Evolutionary conservation across 2,888 invertebrate species (phyloP).

Genomic region (Parnassius apollo): DNA sequence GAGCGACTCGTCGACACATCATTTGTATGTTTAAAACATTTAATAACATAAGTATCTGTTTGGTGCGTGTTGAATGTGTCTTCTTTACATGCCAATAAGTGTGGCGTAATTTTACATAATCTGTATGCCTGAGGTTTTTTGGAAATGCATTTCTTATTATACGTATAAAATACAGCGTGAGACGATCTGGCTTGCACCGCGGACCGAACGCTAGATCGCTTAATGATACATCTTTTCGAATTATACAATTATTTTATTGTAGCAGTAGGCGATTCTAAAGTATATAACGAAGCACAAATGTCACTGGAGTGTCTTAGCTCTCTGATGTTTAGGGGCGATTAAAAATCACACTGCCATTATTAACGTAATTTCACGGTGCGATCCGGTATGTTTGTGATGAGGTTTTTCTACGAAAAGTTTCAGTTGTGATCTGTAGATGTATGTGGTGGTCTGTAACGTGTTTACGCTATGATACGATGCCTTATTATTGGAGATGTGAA

Average conservation of each 20-base stretch:
- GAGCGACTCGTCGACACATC: conserved; percentile 38
- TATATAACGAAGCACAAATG: conserved; percentile 68
- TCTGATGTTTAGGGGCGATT: conserved; percentile 50
- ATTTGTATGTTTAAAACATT: conserved; percentile 51
- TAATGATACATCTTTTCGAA: conserved; percentile 49
- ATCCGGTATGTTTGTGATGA: conserved; percentile 52
- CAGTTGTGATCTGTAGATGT: conserved; percentile 38
- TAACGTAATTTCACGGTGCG: conserved; percentile 62
- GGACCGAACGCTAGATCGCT: conserved; percentile 69
- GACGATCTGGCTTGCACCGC: conserved; percentile 73
- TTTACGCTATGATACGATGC: conserved; percentile 65
- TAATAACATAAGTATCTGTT: conserved; percentile 59
- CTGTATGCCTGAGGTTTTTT: conserved; percentile 69
- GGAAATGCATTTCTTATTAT: conserved; percentile 76
- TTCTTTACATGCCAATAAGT: conserved; percentile 72
- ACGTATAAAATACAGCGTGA: conserved; percentile 61
- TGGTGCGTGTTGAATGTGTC: conserved; percentile 74
- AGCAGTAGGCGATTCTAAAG: conserved; percentile 62
- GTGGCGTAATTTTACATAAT: conserved; percentile 66
- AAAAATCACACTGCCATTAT: conserved; percentile 77
- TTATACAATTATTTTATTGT: conserved; percentile 57
- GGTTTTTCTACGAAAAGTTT: conserved; percentile 43
- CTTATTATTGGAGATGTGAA: conserved; percentile 59
- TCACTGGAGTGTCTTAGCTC: conserved; percentile 69
- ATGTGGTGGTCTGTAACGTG: conserved; percentile 43